Evolutionary conservation across 2,113 vertebrate genomes (phyloP).

Genomic region (Pleuronectes platessa): DNA sequence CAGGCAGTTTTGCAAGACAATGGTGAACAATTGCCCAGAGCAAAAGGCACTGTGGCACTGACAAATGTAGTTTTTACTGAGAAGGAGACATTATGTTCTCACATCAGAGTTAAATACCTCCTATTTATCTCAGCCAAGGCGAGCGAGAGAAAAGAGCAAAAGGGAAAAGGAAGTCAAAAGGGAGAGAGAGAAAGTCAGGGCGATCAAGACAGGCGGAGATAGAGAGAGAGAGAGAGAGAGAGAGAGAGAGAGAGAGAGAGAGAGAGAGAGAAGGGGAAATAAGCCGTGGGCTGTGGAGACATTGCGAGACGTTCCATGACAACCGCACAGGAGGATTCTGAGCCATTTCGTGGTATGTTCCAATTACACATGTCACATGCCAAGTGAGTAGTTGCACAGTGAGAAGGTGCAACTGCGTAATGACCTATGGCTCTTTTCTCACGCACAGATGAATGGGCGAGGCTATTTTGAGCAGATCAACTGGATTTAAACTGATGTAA

Average conservation of each 20-base stretch:
- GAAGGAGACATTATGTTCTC: conserved; percentile 76
- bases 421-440: conserved; percentile 56
- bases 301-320: conserved; percentile 73
- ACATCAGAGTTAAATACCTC: conserved; percentile 77
- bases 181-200: conserved; percentile 52
- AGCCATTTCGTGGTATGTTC: conserved; percentile 53
- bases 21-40: conserved; percentile 75
- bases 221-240: conserved; percentile 5
- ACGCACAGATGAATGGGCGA: conserved; percentile 21
- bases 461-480: conserved; percentile 20
- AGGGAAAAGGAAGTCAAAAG: conserved; percentile 15
- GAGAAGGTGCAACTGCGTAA: conserved; percentile 50
- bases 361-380: conserved; percentile 48
- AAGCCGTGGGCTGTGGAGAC: conserved; percentile 63
- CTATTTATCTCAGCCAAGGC: conserved; percentile 78
- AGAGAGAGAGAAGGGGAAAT: conserved; percentile 17
- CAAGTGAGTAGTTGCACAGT: conserved; percentile 32
- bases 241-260: neutral
- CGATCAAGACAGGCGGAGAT: conserved; percentile 53
- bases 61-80: conserved; percentile 81
- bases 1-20: conserved; percentile 78
- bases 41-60: conserved; percentile 76
- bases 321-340: conserved; percentile 62
- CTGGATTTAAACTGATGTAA: conserved; percentile 24
- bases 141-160: conserved; percentile 39